These are phyloP conservation scores for Ischnura elegans DNA, from an alignment of 2,888 invertebrate species.

Conservation along the genomic window DNA sequence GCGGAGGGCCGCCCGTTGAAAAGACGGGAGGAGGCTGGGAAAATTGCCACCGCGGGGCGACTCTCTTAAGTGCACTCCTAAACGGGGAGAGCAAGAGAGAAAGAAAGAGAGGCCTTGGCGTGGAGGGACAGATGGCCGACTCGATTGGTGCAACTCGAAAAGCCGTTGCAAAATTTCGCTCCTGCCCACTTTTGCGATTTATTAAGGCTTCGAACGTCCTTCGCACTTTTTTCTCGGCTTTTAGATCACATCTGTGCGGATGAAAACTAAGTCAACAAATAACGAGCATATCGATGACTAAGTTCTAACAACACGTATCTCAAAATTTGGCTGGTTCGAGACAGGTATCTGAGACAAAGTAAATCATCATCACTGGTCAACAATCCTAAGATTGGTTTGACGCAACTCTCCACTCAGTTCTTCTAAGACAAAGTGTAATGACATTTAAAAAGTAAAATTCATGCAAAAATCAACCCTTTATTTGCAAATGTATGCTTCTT, in stretches of 20 bases:
- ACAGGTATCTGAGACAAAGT: too few species aligned
- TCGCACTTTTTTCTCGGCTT: background rate
- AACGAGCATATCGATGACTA: too few species aligned
- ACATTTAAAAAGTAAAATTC: too few species aligned
- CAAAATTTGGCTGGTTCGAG: too few species aligned
- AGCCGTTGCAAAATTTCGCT: constrained; percentile 24
- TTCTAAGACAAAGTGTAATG: too few species aligned
- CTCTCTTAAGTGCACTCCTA: background rate
- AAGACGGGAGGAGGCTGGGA: background rate
- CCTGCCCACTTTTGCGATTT: background rate
- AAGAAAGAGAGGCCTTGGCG: background rate
- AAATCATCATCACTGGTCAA: too few species aligned
- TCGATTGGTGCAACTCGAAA: constrained; percentile 4
- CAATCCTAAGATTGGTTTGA: too few species aligned
- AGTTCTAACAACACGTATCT: too few species aligned
- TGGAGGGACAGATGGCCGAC: constrained; percentile 15
- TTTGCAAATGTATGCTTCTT: too few species aligned
- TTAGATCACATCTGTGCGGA: background rate
- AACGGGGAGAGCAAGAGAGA: background rate
- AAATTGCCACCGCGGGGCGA: background rate
- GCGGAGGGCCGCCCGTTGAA: background rate
- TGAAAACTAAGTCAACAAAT: too few species aligned
- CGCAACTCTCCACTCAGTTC: too few species aligned
- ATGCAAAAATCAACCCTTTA: too few species aligned
- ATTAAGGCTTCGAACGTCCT: background rate